phyloP scores from a whole-genome alignment of 1,140 invertebrate species.

The Pseudomyrmex dendroicus region DNA sequence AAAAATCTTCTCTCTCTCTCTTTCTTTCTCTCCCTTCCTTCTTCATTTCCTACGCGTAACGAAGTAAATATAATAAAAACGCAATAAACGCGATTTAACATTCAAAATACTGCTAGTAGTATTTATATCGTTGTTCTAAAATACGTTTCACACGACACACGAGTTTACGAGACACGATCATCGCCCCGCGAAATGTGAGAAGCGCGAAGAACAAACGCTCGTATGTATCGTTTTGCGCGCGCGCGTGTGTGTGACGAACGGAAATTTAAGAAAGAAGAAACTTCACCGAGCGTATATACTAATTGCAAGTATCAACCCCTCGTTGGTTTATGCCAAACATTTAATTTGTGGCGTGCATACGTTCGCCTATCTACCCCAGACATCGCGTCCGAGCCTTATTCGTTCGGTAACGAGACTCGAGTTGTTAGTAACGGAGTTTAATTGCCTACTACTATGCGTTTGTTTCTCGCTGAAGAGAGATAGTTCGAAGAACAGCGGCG shows the following conservation, averaged over 20 bases:
- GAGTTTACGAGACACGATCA: too few relatives aligned
- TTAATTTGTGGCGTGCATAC: constrained; percentile 58
- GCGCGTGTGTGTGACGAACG: not conserved
- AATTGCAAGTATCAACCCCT: constrained; percentile 60
- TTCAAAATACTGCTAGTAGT: not conserved
- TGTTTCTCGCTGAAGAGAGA: constrained; percentile 31
- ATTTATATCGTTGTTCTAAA: not conserved
- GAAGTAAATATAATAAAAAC: constrained; percentile 3
- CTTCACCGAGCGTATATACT: constrained; percentile 32
- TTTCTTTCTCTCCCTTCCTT: not conserved
- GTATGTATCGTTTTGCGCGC: too few relatives aligned
- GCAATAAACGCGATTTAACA: not conserved
- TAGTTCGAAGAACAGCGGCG: constrained; percentile 14
- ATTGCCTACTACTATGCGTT: constrained; percentile 39
- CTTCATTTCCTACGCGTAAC: not conserved
- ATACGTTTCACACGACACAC: too few relatives aligned
- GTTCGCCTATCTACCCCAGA: constrained; percentile 59
- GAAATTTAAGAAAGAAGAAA: constrained; percentile 15
- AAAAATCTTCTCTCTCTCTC: constrained; percentile 32
- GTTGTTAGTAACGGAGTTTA: constrained; percentile 56
- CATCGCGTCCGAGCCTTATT: constrained; percentile 40
- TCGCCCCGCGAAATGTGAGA: not conserved
- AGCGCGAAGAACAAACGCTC: not conserved
- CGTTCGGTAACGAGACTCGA: constrained; percentile 56
- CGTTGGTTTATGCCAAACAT: constrained; percentile 61